Base-by-base conservation (phyloP, 1,140 invertebrate genomes). In the Ptiloglossa arizonensis region DNA sequence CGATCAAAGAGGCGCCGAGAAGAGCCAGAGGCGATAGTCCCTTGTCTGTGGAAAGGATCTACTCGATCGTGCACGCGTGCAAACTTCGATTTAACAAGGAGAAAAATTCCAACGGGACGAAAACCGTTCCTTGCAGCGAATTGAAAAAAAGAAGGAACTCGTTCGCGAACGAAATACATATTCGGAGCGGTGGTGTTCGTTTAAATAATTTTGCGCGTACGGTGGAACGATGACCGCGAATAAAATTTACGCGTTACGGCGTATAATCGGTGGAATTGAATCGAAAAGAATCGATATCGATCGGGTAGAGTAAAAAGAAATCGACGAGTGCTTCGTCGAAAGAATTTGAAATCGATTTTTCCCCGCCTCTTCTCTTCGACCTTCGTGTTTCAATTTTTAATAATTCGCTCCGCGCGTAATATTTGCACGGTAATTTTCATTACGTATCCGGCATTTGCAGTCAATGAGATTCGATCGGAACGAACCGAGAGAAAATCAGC, bases 401-500 rank as follows among this genome's bases (percentile, higher is more conserved):
- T 2, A 32, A 13, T 4, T 2, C 15, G 27, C 22, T 29, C 19
- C 38, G 27, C 38, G 57, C 15, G 8, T 27, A 6, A n/a, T 19
- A 32, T 19, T 60, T 32, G 32, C 29, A 32, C 9, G 32, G 5
- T 9, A 38, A n/a, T n/a, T n/a, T n/a, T 35, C 38, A 17, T 59
- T 32, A 29, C 41, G 13, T 17, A 1, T 13, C 13, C 24, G 24
- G 32, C 13, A 24, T 56, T 15, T 5, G 1, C 54, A n/a, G 38
- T 48, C n/a, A n/a, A 50, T 50, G 60, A 35, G 29, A 52, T 50
- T 27, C 22, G 32, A 54, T 48, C 17, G 35, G 8, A 44, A 66
- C 15, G 35, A 66, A 44, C 17, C 48, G 17, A 19, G 60, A 19
- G 22, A 74, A 74, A 66, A 72, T 72, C 69, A 24, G 9, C n/a